Evolutionary conservation across 2,888 invertebrate species (phyloP).

Genomic region (Apamea epomidion): DNA sequence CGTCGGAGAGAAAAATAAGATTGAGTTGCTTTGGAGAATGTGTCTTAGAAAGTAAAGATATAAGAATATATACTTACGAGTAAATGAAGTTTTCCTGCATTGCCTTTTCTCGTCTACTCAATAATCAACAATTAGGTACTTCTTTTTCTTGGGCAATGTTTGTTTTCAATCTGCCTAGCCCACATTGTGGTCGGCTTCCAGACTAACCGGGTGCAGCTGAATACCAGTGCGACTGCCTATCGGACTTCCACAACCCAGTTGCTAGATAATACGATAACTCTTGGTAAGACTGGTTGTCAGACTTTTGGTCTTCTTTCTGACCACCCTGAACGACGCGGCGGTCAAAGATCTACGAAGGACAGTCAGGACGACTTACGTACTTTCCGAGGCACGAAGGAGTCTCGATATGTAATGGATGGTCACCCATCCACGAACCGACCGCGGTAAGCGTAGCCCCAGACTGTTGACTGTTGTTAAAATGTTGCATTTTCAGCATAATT

Average conservation of each 20-base stretch:
- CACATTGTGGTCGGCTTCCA: neutral
- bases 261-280: neutral
- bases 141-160: neutral
- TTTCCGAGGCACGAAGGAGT: neutral
- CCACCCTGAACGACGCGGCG: neutral
- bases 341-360: neutral
- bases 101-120: neutral
- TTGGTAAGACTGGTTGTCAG: neutral
- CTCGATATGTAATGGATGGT: neutral
- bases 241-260: neutral
- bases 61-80: neutral
- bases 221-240: neutral
- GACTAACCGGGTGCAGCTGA: neutral
- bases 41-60: neutral
- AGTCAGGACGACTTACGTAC: neutral
- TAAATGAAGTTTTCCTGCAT: neutral
- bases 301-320: neutral
- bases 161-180: neutral
- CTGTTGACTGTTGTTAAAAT: neutral
- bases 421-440: neutral
- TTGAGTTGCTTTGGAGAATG: neutral
- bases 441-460: neutral
- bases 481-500: neutral
- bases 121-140: no score
- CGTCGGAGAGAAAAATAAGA: constrained; percentile 11